phyloP scores from a whole-genome alignment of 2,888 invertebrate genomes.

The Macaria liturata region DNA sequence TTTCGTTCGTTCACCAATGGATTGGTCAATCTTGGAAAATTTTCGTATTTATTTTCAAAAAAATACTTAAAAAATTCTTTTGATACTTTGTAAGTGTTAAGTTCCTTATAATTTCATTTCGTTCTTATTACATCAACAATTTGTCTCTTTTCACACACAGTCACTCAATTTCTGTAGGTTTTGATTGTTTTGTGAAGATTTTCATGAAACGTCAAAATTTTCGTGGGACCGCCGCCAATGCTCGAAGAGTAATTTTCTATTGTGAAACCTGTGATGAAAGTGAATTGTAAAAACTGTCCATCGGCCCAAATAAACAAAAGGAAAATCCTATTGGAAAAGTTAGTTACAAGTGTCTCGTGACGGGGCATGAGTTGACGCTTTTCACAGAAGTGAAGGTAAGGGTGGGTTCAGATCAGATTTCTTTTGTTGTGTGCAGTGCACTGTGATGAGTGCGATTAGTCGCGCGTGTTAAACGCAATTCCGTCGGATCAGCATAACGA shows the following conservation, averaged over 20 bases:
- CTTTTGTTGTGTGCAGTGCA: conserved; percentile 52
- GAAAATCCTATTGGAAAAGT: conserved; percentile 25
- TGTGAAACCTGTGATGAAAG: conserved; percentile 59
- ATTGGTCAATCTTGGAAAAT: conserved; percentile 2
- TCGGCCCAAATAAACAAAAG: background rate
- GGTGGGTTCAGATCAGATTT: conserved; percentile 36
- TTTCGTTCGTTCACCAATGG: conserved; percentile 3
- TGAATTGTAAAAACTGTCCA: conserved; percentile 25
- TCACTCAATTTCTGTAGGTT: background rate
- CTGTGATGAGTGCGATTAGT: conserved; percentile 13
- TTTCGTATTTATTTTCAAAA: conserved; percentile 16
- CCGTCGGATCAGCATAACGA: conserved; percentile 28
- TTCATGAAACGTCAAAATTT: conserved; percentile 76
- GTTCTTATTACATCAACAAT: too few relatives aligned
- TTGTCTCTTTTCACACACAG: too few relatives aligned
- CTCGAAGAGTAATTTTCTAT: conserved; percentile 56
- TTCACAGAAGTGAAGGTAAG: conserved; percentile 65
- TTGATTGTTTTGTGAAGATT: conserved; percentile 47
- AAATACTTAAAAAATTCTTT: conserved; percentile 2
- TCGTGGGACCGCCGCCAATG: conserved; percentile 74
- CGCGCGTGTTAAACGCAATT: conserved; percentile 35
- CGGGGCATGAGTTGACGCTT: conserved; percentile 67
- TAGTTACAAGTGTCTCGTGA: conserved; percentile 18
- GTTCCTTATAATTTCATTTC: conserved; percentile 1
- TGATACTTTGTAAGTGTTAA: background rate